These are phyloP conservation scores for Siniperca chuatsi DNA, from an alignment of 2,113 vertebrate genomes.

Conservation along the genomic window DNA sequence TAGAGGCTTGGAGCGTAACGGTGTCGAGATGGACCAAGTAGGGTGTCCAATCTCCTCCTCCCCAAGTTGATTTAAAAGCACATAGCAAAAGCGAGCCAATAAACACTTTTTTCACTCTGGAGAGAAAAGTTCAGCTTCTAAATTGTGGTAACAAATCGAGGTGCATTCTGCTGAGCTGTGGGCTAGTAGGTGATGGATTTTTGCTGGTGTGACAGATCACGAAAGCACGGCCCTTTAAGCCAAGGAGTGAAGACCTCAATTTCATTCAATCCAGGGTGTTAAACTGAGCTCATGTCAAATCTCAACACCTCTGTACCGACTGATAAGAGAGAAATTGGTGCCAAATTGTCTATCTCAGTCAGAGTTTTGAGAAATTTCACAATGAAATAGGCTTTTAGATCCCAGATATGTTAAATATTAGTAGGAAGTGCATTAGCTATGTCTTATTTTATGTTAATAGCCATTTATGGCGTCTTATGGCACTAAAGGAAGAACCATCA, in stretches of 20 bases:
- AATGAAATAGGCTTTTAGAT: constrained; percentile 25
- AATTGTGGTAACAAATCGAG: constrained; percentile 64
- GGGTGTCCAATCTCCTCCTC: constrained; percentile 55
- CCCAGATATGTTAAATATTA: constrained; percentile 35
- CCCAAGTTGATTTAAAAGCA: constrained; percentile 83
- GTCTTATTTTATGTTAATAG: constrained; percentile 18
- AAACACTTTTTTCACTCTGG: constrained; percentile 26
- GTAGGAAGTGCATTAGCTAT: constrained; percentile 20
- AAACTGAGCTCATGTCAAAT: constrained; percentile 38
- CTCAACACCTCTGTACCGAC: constrained; percentile 7
- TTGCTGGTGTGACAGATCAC: constrained; percentile 59
- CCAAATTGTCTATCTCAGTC: constrained; percentile 22
- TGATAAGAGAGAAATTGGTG: constrained; percentile 28
- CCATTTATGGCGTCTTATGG: constrained; percentile 26
- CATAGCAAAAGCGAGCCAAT: constrained; percentile 71
- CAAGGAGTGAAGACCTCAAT: constrained; percentile 53
- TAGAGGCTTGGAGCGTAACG: constrained; percentile 74
- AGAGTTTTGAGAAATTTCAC: not conserved
- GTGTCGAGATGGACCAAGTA: constrained; percentile 63
- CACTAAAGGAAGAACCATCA: constrained; percentile 20
- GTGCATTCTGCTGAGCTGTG: constrained; percentile 65
- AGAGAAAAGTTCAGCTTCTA: constrained; percentile 60
- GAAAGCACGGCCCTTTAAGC: constrained; percentile 43
- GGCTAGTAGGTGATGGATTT: constrained; percentile 55
- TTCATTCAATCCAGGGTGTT: constrained; percentile 45